A percentile compares a stretch with the other conserved stretches of the same genome.
These are phyloP conservation scores for Hyla sarda DNA, from an alignment of 2,113 vertebrate species.

Conservation along the genomic window DNA sequence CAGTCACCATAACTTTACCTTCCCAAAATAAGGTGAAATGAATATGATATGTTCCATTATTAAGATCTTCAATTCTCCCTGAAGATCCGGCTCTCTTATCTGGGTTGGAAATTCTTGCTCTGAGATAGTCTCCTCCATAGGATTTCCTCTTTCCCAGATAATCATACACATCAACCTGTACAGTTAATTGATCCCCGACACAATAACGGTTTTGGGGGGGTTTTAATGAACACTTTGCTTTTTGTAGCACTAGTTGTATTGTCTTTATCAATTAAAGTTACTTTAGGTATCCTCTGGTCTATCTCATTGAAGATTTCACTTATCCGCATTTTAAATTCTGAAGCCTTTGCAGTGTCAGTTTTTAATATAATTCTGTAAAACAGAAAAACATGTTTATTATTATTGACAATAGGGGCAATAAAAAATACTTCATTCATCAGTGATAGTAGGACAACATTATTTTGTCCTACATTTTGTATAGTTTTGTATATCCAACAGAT, in stretches of 20 bases:
- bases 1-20: neutral
- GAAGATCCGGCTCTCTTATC: neutral
- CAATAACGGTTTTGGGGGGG: neutral
- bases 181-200: neutral
- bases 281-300: constrained; percentile 5
- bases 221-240: neutral
- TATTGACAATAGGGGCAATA: too few relatives aligned
- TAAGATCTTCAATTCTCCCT: too few relatives aligned
- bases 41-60: too few relatives aligned
- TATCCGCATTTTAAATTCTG: neutral
- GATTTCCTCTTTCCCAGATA: neutral
- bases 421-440: too few relatives aligned
- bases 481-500: too few relatives aligned
- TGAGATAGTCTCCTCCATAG: neutral
- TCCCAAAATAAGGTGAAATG: too few relatives aligned
- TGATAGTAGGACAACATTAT: too few relatives aligned
- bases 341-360: neutral
- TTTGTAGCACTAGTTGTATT: constrained; percentile 3
- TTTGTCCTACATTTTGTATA: too few relatives aligned
- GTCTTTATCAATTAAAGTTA: neutral
- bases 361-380: neutral
- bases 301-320: constrained; percentile 27
- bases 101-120: constrained; percentile 19
- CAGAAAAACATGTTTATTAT: too few relatives aligned
- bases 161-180: constrained; percentile 13